Conservation (phyloP, 2,113 vertebrate species). For the Brachyhypopomus gauderio region DNA sequence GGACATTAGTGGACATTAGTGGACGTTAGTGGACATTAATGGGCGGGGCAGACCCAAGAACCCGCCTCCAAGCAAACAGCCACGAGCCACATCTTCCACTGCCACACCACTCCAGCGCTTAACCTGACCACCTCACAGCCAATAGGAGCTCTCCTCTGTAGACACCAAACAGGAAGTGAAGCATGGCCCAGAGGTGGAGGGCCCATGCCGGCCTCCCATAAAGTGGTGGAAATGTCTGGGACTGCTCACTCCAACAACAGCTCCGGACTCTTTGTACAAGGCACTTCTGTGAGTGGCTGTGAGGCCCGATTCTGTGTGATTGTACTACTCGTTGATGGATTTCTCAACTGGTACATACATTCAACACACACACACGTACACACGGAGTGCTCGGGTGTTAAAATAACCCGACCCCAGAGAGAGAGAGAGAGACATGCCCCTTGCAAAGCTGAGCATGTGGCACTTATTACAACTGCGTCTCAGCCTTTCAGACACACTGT, state of each 20-base stretch:
- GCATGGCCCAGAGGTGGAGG: constrained; percentile 22
- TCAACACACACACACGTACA: constrained; percentile 19
- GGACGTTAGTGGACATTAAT: constrained; percentile 9
- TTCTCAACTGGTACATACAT: constrained; percentile 15
- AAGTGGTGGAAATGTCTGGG: constrained; percentile 39
- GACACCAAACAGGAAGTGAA: constrained; percentile 42
- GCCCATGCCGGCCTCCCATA: constrained; percentile 19
- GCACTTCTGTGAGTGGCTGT: constrained; percentile 36
- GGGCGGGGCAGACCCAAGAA: not conserved
- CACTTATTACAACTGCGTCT: constrained; percentile 24
- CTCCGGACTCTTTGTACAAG: constrained; percentile 25
- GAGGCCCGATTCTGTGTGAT: not conserved
- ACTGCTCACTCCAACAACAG: constrained; percentile 23
- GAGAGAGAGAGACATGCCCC: constrained; percentile 29
- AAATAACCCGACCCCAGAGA: constrained; percentile 17
- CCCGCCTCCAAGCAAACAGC: constrained; percentile 18
- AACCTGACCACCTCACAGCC: not conserved
- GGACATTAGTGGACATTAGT: too few relatives aligned
- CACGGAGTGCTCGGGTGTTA: constrained; percentile 20
- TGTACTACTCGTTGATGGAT: constrained; percentile 45
- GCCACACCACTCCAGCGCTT: not conserved
- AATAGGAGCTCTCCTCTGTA: constrained; percentile 42
- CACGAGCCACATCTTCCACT: not conserved
- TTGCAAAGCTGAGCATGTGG: constrained; percentile 14
- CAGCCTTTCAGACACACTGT: not conserved